Base-by-base conservation (phyloP, 2,888 invertebrate species). In the Lochmaea crataegi region DNA sequence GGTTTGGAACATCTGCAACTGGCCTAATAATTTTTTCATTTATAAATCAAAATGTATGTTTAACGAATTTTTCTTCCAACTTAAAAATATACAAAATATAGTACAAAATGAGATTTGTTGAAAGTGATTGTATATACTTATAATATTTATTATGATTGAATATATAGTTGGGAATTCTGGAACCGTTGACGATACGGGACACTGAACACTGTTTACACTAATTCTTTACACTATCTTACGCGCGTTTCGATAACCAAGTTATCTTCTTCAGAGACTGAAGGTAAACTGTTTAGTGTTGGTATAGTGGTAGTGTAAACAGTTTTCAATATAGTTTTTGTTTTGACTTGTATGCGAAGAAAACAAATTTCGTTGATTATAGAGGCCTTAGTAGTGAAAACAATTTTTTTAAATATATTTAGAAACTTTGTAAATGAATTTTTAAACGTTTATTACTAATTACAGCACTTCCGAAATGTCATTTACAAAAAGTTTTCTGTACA, bases 61-160 rank as follows among this genome's bases (percentile, higher is more conserved):
- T 72, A 68, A 74, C 74, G 74, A 65, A 71, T 72, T 72, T 73
- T 74, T 76, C 48, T 74, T 70, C 74, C 58, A 68, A 41, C 26
- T 32, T 57, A 42, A 66, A 71, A 75, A 61, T 65, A n/a, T 70
- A 74, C 56, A 71, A 72, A 74, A 68, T 73, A 78, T 77, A 78
- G 78, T 78, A 78, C 78, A 78, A 78, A 77, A 71, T 56, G 70
- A 71, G 71, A 72, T 75, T 75, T 68, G 73, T 76, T 75, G 66
- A 71, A 74, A 73, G 73, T 72, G 71, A 73, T 72, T 78, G 78
- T 78, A 76, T 74, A 61, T 32, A 45, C 32, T 38, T 45, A 69
- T 69, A 53, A 73, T 78, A 78, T 78, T 78, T 78, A 78, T 78
- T 77, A 68, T 53, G 38, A 73, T 73, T 78, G 78, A 76, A 76